Conservation (phyloP, 2,888 invertebrate species). For the Netelia melanura region DNA sequence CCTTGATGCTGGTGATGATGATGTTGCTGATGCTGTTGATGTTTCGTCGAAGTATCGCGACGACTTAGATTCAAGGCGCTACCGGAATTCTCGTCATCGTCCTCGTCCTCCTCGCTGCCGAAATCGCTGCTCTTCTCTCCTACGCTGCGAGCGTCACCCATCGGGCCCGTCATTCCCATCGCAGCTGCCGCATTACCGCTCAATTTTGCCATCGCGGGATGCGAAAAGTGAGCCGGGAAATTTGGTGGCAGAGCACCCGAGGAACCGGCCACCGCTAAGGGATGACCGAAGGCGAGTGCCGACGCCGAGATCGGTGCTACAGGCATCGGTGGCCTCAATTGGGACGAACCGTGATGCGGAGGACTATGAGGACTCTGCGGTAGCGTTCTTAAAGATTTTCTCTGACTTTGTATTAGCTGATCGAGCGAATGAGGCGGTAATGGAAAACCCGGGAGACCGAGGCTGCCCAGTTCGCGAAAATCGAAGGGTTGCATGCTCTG, state of each 20-base stretch:
- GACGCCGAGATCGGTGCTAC: constrained; percentile 81
- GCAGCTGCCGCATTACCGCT: constrained; percentile 70
- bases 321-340: constrained; percentile 80
- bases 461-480: constrained; percentile 91
- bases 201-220: constrained; percentile 79
- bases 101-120: constrained; percentile 87
- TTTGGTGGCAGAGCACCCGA: constrained; percentile 81
- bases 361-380: constrained; percentile 82
- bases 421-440: constrained; percentile 75
- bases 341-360: constrained; percentile 77
- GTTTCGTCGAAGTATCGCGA: constrained; percentile 80
- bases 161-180: constrained; percentile 73
- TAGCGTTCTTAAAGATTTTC: constrained; percentile 77
- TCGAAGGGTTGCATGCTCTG: constrained; percentile 99
- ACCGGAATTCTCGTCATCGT: constrained; percentile 87
- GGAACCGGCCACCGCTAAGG: constrained; percentile 81
- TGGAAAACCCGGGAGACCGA: constrained; percentile 87
- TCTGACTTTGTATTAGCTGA: constrained; percentile 74
- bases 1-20: constrained; percentile 73
- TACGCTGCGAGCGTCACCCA: constrained; percentile 80
- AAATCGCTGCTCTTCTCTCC: constrained; percentile 86
- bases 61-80: constrained; percentile 89
- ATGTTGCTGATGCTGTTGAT: constrained; percentile 56
- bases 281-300: constrained; percentile 80
- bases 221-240: constrained; percentile 82